Conservation (phyloP, 2,113 vertebrate genomes). For the Micronisus gabar region DNA sequence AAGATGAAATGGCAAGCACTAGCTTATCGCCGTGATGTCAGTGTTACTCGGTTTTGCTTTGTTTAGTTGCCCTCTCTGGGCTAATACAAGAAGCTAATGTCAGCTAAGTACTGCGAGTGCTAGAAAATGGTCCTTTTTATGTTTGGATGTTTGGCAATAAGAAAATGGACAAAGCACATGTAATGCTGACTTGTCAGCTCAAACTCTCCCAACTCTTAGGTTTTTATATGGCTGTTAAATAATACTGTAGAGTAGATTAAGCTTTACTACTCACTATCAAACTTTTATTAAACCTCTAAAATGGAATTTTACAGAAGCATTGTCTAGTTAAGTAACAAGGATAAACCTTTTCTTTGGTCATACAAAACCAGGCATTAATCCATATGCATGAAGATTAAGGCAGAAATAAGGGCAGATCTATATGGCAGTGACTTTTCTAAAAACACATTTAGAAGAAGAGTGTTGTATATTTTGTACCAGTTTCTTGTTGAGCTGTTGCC, state of each 20-base stretch:
- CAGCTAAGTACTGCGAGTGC: background rate
- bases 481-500: background rate
- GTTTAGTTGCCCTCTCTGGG: background rate
- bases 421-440: background rate
- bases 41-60: background rate
- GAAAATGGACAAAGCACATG: background rate
- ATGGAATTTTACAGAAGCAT: background rate
- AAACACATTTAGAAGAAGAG: background rate
- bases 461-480: background rate
- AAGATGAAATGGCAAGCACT: background rate
- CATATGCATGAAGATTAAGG: background rate
- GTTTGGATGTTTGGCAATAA: background rate
- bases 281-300: conserved; percentile 8
- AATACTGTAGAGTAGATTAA: conserved; percentile 5
- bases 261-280: conserved; percentile 3
- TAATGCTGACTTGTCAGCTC: background rate
- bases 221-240: conserved; percentile 8
- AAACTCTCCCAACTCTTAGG: background rate
- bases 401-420: background rate
- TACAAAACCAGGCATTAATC: background rate
- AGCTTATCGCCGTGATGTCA: background rate
- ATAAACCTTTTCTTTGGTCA: conserved; percentile 8
- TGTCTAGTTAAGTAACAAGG: background rate
- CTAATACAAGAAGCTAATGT: background rate
- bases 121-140: background rate